Conservation (phyloP, 1,140 invertebrate species). For the Drosophila oshimai region DNA sequence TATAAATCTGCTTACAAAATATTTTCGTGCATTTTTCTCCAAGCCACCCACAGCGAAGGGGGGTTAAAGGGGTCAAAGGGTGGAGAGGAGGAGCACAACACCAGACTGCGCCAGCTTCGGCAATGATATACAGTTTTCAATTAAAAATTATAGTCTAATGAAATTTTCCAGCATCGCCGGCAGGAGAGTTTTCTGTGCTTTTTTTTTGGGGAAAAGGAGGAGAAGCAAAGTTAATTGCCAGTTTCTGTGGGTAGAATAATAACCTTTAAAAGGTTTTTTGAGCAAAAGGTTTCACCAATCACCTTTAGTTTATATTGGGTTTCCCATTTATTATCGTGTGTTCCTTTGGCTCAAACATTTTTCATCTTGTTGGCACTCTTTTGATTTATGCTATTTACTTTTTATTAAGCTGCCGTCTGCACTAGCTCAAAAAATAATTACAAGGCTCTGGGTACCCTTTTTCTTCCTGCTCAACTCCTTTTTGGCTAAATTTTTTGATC, state of each 20-base stretch:
- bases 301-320: constrained; percentile 1
- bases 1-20: constrained; percentile 77
- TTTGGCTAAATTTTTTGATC: constrained; percentile 46
- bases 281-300: constrained; percentile 14
- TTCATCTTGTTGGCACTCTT: constrained; percentile 28
- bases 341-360: constrained; percentile 3
- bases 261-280: constrained; percentile 22
- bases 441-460: constrained; percentile 21
- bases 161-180: constrained; percentile 55
- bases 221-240: constrained; percentile 32
- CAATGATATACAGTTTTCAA: constrained; percentile 74
- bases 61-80: not conserved
- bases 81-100: too few species aligned
- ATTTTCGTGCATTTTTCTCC: constrained; percentile 67
- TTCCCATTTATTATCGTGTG: not conserved
- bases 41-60: constrained; percentile 18
- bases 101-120: constrained; percentile 49
- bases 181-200: constrained; percentile 33
- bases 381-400: constrained; percentile 54
- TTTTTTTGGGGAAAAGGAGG: not conserved
- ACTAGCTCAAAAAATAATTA: constrained; percentile 52
- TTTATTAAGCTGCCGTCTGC: constrained; percentile 55
- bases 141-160: constrained; percentile 73
- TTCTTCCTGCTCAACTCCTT: not conserved
- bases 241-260: not conserved